Base-by-base conservation (phyloP, 2,888 invertebrate genomes). In the Junonia oenone region DNA sequence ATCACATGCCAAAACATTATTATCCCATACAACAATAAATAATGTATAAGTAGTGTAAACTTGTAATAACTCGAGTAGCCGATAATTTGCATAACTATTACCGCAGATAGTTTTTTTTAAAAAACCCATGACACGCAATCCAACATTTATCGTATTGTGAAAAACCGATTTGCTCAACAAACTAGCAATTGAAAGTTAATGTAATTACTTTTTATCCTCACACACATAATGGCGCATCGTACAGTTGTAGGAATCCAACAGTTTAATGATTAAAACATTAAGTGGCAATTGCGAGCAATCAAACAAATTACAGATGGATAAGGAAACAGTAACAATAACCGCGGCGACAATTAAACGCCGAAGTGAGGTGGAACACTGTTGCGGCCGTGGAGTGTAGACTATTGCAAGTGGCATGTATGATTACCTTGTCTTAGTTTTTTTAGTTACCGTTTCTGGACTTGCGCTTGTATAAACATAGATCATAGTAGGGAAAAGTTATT, bases 261-360 rank as follows among this genome's bases (percentile, higher is more conserved):
- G 75, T 81, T 80, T 76, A 81, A 83, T 83, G 81, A 76, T 78
- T 82, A 73, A 80, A 83, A 79, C 83, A 83, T 85, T 77, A 73
- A 73, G 74, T 75, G 69, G 79, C 78, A 78, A 83, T 83, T 83
- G 82, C 75, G 68, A 70, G 81, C 75, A 83, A 82, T 86, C 80
- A 82, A 81, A 85, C 78, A 83, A 87, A 88, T 87, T 85, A 79
- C 80, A 69, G 75, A 75, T 78, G 73, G 83, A 76, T 80, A 83
- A 81, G 83, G 84, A 81, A 86, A 84, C 79, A 73, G 79, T 73
- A 80, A 79, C 80, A 80, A 79, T 81, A 75, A 76, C 69, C 67
- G 71, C 68, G 68, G 73, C 72, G 76, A 77, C 75, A 76, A 87
- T 89, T 86, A 88, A 83, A 86, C 78, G 80, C 83, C 74, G 77